Evolutionary conservation across 2,888 invertebrate species (phyloP).

Genomic region (Caenorhabditis auriculariae): DNA sequence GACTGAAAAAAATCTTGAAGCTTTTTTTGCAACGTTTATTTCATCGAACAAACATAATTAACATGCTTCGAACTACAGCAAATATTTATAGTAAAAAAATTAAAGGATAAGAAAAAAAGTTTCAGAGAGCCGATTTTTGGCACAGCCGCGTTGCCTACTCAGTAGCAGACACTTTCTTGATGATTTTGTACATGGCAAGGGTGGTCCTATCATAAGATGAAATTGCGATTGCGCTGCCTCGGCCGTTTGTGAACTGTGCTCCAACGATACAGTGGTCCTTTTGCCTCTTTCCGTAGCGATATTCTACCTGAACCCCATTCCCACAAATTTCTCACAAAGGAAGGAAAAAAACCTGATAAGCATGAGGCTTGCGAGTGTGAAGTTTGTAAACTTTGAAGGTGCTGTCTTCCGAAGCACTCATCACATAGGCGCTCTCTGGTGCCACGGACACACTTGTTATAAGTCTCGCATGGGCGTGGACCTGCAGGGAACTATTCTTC

Average conservation of each 20-base stretch:
- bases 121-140: no score
- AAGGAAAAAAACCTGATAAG: conserved; percentile 45
- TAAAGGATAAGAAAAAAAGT: no score
- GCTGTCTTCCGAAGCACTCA: conserved; percentile 54
- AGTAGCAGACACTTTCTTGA: no score
- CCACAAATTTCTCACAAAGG: not conserved
- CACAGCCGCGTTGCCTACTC: no score
- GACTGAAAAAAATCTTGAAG: no score
- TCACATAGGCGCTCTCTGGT: conserved; percentile 61
- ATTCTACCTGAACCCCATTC: conserved; percentile 49
- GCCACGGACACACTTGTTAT: conserved; percentile 56
- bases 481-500: conserved; percentile 8
- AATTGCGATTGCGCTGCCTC: conserved; percentile 40
- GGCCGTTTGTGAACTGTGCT: conserved; percentile 54
- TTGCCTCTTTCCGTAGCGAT: conserved; percentile 43
- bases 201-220: conserved; percentile 8
- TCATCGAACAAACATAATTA: no score
- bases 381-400: conserved; percentile 56
- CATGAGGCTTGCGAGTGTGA: conserved; percentile 60
- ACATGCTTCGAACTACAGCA: no score
- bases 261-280: conserved; percentile 44
- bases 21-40: no score
- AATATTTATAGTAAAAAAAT: no score
- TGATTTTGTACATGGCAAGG: conserved; percentile 12
- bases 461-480: conserved; percentile 46